Evolutionary conservation across 2,113 vertebrate species (phyloP).

Genomic region (Corapipo altera): DNA sequence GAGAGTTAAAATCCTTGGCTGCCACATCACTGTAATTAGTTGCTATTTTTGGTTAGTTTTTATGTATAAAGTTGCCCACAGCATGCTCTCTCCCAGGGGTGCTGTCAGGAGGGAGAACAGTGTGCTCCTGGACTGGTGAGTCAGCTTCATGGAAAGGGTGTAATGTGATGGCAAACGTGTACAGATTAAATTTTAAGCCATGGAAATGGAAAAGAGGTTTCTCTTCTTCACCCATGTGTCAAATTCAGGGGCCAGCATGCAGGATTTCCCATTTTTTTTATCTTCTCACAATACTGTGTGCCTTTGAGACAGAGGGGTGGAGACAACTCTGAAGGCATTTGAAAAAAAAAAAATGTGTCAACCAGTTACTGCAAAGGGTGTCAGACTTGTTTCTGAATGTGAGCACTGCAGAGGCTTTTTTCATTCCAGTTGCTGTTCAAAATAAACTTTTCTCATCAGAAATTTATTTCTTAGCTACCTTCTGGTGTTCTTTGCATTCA

Average conservation of each 20-base stretch:
- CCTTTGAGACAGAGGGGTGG: not conserved
- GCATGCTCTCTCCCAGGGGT: not conserved
- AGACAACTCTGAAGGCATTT: not conserved
- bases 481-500: not conserved
- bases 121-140: not conserved
- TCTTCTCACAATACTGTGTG: not conserved
- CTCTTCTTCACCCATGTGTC: not conserved
- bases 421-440: not conserved
- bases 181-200: not conserved
- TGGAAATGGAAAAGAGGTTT: not conserved
- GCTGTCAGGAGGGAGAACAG: not conserved
- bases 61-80: not conserved
- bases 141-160: not conserved
- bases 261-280: not conserved
- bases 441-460: constrained; percentile 46
- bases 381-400: not conserved
- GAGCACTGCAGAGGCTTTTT: not conserved
- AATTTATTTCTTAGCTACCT: not conserved
- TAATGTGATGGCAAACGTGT: not conserved
- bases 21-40: not conserved
- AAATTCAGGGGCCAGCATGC: not conserved
- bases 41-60: not conserved
- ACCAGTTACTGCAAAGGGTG: not conserved
- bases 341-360: not conserved
- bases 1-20: not conserved